Conservation (phyloP, 92 coral and sea anemone species). For the Phenganax marumi region DNA sequence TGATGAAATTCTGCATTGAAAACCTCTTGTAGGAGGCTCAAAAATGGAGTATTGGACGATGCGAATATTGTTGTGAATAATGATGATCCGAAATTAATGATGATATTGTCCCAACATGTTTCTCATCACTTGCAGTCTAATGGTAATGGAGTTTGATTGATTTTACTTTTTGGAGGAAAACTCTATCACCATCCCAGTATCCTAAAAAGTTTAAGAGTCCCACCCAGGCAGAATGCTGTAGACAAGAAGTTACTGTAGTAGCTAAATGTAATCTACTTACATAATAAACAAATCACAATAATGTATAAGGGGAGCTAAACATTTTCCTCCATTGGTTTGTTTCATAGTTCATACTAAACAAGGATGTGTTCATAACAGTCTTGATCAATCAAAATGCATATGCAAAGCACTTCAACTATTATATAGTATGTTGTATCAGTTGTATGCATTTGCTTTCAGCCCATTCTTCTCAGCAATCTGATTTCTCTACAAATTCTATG, state of each 20-base stretch:
- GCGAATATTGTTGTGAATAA: conserved; percentile 13
- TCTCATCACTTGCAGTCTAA: conserved; percentile 11
- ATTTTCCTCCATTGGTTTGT: not conserved
- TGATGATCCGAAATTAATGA: conserved; percentile 35
- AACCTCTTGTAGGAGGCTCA: conserved; percentile 7
- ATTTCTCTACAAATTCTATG: conserved; percentile 10
- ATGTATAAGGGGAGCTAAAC: not conserved
- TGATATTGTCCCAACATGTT: conserved; percentile 24
- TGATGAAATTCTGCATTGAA: not conserved
- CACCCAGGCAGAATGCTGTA: too few species aligned
- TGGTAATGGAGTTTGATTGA: conserved; percentile 1
- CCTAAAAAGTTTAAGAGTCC: too few species aligned
- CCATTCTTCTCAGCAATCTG: conserved; percentile 20
- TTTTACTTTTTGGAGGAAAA: not conserved
- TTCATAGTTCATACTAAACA: too few species aligned
- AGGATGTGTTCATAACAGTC: too few species aligned
- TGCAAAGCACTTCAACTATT: too few species aligned
- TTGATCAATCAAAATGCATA: too few species aligned
- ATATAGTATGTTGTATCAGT: too few species aligned
- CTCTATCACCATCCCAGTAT: not conserved
- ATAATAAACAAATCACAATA: not conserved
- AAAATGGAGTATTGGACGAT: conserved; percentile 31
- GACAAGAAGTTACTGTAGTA: too few species aligned
- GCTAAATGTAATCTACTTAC: too few species aligned
- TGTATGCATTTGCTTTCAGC: not conserved